Conservation (phyloP, 2,797 vertebrate species). For the Gastrophryne carolinensis region DNA sequence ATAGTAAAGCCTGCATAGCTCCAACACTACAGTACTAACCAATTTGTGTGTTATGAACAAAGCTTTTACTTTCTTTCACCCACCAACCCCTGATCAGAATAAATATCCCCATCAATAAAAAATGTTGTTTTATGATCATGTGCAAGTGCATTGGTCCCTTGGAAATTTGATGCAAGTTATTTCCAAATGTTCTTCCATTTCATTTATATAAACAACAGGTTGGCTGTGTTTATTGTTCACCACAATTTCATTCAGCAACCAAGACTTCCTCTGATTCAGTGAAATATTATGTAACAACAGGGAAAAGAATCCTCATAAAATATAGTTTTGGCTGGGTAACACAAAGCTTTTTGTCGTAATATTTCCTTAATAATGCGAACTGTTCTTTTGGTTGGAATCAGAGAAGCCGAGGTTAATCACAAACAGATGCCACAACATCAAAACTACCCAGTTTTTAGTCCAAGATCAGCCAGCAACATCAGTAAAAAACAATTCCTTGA, state of each 20-base stretch:
- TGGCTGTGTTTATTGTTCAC: neutral
- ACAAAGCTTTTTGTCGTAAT: neutral
- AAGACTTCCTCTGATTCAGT: neutral
- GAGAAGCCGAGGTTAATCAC: neutral
- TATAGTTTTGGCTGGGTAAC: neutral
- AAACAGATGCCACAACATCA: neutral
- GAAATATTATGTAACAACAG: neutral
- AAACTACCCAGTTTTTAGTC: neutral
- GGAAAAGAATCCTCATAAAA: neutral
- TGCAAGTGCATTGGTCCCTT: too few species aligned
- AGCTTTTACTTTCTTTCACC: too few species aligned
- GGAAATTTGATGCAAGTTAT: too few species aligned
- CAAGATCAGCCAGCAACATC: neutral
- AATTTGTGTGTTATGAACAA: too few species aligned
- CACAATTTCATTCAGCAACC: neutral
- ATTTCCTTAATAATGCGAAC: neutral
- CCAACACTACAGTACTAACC: too few species aligned
- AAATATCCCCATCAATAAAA: too few species aligned
- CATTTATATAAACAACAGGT: too few species aligned
- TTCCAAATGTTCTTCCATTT: too few species aligned
- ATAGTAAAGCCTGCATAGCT: too few species aligned
- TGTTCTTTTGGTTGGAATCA: slow-evolving; percentile 2
- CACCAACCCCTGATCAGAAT: too few species aligned
- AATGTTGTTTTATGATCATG: too few species aligned
- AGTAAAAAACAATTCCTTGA: neutral